These are phyloP conservation scores for Novumbra hubbsi DNA, from an alignment of 2,797 vertebrate genomes.

Conservation along the genomic window DNA sequence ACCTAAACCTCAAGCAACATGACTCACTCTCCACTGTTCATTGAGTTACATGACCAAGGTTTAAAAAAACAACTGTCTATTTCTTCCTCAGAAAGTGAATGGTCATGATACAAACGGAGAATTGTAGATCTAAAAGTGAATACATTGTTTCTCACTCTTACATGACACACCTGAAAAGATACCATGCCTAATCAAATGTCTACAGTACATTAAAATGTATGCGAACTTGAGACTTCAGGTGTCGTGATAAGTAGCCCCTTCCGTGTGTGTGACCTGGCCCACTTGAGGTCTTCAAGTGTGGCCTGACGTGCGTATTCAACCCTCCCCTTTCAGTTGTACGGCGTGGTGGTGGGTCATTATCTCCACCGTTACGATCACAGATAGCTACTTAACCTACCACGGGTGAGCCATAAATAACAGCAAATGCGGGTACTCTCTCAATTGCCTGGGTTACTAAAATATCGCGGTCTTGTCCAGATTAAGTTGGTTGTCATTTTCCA, in stretches of 20 bases:
- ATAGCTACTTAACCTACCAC: slow-evolving; percentile 34
- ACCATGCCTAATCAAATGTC: neutral
- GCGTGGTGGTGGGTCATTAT: slow-evolving; percentile 33
- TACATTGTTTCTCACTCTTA: slow-evolving; percentile 6
- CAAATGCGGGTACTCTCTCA: slow-evolving; percentile 4
- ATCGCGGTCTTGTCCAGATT: neutral
- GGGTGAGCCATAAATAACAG: slow-evolving; percentile 19
- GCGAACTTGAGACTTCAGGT: neutral
- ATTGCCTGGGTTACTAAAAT: neutral
- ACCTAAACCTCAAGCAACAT: slow-evolving; percentile 47
- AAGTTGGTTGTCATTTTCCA: neutral
- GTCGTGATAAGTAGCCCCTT: neutral
- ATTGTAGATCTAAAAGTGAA: slow-evolving; percentile 38
- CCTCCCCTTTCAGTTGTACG: neutral
- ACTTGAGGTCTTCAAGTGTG: neutral
- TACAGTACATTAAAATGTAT: neutral
- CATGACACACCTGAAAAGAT: neutral
- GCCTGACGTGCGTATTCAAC: neutral
- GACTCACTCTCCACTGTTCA: slow-evolving; percentile 44
- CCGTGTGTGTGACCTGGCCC: neutral
- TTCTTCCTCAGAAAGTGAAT: slow-evolving; percentile 25
- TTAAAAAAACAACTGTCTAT: slow-evolving; percentile 51
- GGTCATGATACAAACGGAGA: slow-evolving; percentile 25
- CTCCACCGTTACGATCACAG: slow-evolving; percentile 38
- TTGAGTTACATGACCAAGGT: slow-evolving; percentile 38